phyloP scores from a whole-genome alignment of 2,888 invertebrate genomes.

The Automeris io region DNA sequence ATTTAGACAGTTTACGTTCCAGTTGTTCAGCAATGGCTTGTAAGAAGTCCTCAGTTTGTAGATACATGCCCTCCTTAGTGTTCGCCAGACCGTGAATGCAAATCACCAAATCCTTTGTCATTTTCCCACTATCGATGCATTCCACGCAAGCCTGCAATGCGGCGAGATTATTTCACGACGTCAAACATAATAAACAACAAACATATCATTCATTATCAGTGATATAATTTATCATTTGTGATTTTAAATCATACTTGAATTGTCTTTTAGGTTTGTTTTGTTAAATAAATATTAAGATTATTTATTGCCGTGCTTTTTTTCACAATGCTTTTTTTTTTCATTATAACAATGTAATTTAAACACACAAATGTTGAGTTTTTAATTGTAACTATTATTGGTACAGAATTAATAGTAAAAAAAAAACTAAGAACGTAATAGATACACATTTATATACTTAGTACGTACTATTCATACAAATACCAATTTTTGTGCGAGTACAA shows the following conservation, averaged over 20 bases:
- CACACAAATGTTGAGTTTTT: too few relatives aligned
- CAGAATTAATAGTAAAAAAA: too few relatives aligned
- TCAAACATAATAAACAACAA: background rate
- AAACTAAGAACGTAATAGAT: too few relatives aligned
- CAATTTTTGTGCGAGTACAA: too few relatives aligned
- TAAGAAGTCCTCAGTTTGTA: conserved; percentile 91
- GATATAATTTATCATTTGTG: conserved; percentile 3
- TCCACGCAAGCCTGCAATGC: conserved; percentile 83
- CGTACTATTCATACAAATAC: too few relatives aligned
- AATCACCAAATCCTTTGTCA: conserved; percentile 93
- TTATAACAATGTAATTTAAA: too few relatives aligned
- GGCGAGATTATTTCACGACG: conserved; percentile 2
- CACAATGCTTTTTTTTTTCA: background rate
- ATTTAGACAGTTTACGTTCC: conserved; percentile 67
- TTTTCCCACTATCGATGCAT: conserved; percentile 87
- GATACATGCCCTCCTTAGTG: conserved; percentile 88
- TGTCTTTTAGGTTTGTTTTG: background rate
- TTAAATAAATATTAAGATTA: too few relatives aligned
- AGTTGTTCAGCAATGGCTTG: conserved; percentile 87
- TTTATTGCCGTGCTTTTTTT: too few relatives aligned
- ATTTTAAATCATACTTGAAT: conserved; percentile 4
- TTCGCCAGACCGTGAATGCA: conserved; percentile 90
- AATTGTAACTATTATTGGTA: too few relatives aligned
- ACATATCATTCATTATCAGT: too few relatives aligned
- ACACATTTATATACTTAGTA: too few relatives aligned